A percentile compares a stretch with the other conserved stretches of the same genome.
Evolutionary conservation across 1,140 invertebrate species (phyloP).

Genomic region (Rhopalosiphum padi): DNA sequence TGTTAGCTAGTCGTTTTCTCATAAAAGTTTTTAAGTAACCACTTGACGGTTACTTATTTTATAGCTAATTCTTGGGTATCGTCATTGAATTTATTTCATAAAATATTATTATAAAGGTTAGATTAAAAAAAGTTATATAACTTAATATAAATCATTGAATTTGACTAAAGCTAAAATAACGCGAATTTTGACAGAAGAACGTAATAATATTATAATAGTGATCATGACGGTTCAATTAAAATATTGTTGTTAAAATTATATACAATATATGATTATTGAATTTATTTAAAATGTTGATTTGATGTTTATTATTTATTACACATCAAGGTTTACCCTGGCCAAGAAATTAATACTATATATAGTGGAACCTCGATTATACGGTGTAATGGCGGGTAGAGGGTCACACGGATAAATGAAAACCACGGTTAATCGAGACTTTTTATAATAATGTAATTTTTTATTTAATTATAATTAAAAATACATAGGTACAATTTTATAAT

Average conservation of each 20-base stretch:
- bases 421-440: too few species aligned
- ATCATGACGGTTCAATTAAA: not conserved
- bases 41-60: slow-evolving; percentile 3
- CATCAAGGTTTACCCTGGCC: too few species aligned
- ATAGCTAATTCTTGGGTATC: not conserved
- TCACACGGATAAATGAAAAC: too few species aligned
- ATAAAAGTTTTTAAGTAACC: slow-evolving; percentile 5
- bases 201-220: too few species aligned
- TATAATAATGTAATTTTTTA: too few species aligned
- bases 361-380: too few species aligned
- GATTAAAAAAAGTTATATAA: not conserved
- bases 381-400: too few species aligned
- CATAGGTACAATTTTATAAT: too few species aligned
- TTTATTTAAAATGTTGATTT: too few species aligned
- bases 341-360: too few species aligned
- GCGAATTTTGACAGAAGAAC: not conserved
- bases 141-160: not conserved
- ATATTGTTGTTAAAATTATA: not conserved
- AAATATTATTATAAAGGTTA: not conserved
- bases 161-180: not conserved
- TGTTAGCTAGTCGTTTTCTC: not conserved
- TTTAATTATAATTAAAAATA: too few species aligned
- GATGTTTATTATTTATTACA: too few species aligned
- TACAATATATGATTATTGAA: not conserved
- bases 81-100: not conserved